phyloP scores from a whole-genome alignment of 64 coral and sea anemone species.

The Dendronephthya gigantea region DNA sequence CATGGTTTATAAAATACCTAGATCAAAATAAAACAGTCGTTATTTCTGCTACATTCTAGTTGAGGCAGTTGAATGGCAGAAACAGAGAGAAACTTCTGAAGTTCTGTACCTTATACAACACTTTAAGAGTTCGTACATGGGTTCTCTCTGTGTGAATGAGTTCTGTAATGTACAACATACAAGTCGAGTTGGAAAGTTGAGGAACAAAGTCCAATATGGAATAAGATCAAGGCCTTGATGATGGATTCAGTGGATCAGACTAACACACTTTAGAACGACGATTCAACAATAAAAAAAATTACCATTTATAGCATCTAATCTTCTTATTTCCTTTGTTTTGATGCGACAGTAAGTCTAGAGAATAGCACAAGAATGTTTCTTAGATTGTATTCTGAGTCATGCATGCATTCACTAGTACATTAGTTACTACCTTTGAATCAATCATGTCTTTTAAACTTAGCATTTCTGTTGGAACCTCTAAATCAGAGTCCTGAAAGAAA shows the following conservation, averaged over 20 bases:
- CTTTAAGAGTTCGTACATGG: conserved; percentile 97
- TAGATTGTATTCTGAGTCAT: not conserved
- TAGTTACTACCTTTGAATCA: conserved; percentile 78
- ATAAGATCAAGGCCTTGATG: too few species aligned
- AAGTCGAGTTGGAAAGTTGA: too few species aligned
- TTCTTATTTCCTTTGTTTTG: conserved; percentile 71
- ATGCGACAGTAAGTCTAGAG: conserved; percentile 56
- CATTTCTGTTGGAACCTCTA: conserved; percentile 59
- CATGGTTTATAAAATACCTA: conserved; percentile 97
- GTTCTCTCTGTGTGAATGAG: conserved; percentile 98
- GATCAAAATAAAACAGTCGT: not conserved
- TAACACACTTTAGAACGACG: too few species aligned
- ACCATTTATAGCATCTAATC: conserved; percentile 97
- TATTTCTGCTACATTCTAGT: too few species aligned
- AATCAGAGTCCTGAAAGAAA: conserved; percentile 87
- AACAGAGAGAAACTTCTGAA: too few species aligned
- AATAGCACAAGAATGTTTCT: not conserved
- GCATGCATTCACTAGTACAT: too few species aligned
- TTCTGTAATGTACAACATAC: too few species aligned
- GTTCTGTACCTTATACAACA: conserved; percentile 67
- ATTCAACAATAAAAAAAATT: not conserved
- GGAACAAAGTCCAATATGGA: too few species aligned
- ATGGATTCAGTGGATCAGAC: too few species aligned
- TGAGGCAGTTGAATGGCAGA: too few species aligned
- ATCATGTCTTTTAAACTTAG: conserved; percentile 70